These are phyloP conservation scores for Didymodactylos carnosus DNA, from an alignment of 2,888 invertebrate species.

Conservation along the genomic window DNA sequence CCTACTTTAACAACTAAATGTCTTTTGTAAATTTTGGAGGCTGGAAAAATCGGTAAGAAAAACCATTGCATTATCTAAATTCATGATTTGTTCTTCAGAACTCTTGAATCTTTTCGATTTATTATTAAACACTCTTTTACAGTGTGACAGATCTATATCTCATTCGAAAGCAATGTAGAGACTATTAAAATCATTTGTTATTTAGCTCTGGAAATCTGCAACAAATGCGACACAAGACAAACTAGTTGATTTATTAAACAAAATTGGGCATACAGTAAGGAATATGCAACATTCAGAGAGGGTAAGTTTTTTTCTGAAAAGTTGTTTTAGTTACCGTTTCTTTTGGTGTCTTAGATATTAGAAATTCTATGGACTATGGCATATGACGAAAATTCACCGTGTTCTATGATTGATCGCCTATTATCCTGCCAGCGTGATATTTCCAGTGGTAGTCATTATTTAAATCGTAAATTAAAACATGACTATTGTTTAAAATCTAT, in stretches of 20 bases:
- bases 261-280: conserved; percentile 35
- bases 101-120: too few species aligned
- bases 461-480: conserved; percentile 35
- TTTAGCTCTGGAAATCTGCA: conserved; percentile 35
- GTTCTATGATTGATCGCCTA: conserved; percentile 34
- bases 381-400: conserved; percentile 33
- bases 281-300: neutral
- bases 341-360: conserved; percentile 25
- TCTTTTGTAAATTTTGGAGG: too few species aligned
- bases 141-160: too few species aligned
- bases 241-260: conserved; percentile 35
- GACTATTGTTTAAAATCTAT: conserved; percentile 36
- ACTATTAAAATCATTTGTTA: too few species aligned
- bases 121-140: too few species aligned
- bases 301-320: neutral
- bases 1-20: too few species aligned
- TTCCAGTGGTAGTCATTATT: conserved; percentile 33
- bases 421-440: conserved; percentile 36
- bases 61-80: too few species aligned
- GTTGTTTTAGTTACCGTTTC: neutral
- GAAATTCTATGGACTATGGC: conserved; percentile 38
- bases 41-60: too few species aligned
- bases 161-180: too few species aligned
- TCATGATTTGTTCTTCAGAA: too few species aligned
- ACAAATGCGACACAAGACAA: conserved; percentile 35